phyloP scores from a whole-genome alignment of 2,113 vertebrate species.

The Phalacrocorax pelagicus region DNA sequence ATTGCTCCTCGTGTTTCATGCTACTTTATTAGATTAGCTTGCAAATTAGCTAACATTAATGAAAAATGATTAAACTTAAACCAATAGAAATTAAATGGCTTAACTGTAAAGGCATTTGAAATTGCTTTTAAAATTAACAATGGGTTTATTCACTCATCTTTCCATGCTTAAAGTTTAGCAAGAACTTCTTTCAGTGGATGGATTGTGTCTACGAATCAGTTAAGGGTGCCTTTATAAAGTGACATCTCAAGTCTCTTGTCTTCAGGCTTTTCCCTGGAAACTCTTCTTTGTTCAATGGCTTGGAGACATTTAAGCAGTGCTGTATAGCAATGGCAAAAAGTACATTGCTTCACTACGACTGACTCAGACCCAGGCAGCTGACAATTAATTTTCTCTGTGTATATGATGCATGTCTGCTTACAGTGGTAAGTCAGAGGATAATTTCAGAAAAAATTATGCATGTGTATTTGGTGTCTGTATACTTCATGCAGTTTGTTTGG shows the following conservation, averaged over 20 bases:
- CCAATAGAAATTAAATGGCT: conserved; percentile 60
- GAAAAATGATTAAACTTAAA: conserved; percentile 61
- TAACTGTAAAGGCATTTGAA: conserved; percentile 43
- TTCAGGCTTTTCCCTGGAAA: neutral
- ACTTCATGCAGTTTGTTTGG: neutral
- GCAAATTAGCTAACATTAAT: conserved; percentile 64
- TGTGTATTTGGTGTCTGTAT: neutral
- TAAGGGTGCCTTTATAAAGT: neutral
- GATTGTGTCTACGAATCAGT: neutral
- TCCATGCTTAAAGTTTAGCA: conserved; percentile 25
- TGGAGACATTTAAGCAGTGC: neutral
- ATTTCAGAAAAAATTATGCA: neutral
- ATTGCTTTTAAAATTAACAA: conserved; percentile 61
- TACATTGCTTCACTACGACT: neutral
- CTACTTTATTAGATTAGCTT: conserved; percentile 67
- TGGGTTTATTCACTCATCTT: conserved; percentile 44
- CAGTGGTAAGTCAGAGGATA: neutral
- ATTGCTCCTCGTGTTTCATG: conserved; percentile 54
- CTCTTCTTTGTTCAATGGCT: neutral
- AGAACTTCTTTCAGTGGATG: neutral
- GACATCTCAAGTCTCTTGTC: neutral
- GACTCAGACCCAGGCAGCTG: neutral
- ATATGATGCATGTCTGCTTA: neutral
- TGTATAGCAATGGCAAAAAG: neutral
- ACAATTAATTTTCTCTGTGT: neutral